A percentile compares a stretch with the other conserved stretches of the same genome.
Conservation (phyloP, 2,888 invertebrate genomes). For the Antheraea yamamai region DNA sequence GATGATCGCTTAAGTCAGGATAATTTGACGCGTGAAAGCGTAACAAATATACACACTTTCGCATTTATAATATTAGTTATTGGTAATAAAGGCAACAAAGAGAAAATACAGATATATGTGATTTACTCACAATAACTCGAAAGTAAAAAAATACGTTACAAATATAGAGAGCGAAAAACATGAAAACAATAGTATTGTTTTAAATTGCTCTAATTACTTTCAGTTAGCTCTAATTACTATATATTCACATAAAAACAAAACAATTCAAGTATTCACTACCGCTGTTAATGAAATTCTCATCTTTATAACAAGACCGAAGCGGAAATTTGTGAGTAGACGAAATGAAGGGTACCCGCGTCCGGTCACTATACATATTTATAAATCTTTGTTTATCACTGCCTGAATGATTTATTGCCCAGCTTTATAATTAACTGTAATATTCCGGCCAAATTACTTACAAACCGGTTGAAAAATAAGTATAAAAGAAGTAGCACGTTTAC, state of each 20-base stretch:
- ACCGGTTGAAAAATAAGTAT: slow-evolving; percentile 7
- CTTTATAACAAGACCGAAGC: background rate
- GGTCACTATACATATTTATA: background rate
- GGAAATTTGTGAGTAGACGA: background rate
- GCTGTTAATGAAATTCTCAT: background rate
- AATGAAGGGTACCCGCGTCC: background rate
- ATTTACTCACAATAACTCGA: background rate
- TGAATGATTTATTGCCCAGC: background rate
- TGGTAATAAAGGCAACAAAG: background rate
- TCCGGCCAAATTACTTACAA: background rate
- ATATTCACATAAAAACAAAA: background rate
- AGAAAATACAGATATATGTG: background rate
- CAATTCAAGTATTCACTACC: background rate
- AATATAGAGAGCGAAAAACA: background rate
- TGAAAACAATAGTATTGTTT: too few relatives aligned
- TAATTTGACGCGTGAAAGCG: too few relatives aligned
- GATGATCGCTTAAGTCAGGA: too few relatives aligned
- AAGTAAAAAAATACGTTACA: background rate
- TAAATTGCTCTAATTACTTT: too few relatives aligned
- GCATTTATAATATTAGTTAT: too few relatives aligned
- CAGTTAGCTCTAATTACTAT: background rate
- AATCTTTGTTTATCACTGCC: background rate
- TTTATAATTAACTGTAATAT: slow-evolving; percentile 2
- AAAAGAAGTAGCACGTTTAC: background rate
- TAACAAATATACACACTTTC: too few relatives aligned